Percentiles rank a stretch among this genome's conserved stretches.
Conservation (phyloP, 2,797 vertebrate genomes). For the Girardinus metallicus region DNA sequence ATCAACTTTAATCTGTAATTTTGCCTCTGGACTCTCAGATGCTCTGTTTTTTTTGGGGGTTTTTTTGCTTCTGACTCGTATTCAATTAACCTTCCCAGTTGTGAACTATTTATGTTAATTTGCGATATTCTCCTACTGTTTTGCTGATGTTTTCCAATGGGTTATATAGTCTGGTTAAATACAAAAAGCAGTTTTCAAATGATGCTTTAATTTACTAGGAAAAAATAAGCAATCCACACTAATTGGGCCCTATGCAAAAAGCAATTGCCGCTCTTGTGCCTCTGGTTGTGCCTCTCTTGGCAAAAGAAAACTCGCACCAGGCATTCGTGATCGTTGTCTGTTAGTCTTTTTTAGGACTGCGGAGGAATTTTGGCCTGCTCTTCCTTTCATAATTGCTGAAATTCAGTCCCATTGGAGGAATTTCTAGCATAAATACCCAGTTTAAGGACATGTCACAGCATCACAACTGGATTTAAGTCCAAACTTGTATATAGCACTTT, state of each 20-base stretch:
- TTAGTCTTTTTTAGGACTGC: neutral
- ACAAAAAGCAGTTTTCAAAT: neutral
- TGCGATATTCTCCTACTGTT: neutral
- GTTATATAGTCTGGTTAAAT: neutral
- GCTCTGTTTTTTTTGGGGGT: neutral
- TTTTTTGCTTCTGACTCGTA: neutral
- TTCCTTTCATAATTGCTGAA: neutral
- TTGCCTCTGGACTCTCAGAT: constrained; percentile 9
- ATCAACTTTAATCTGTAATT: constrained; percentile 10
- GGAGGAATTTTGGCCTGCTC: neutral
- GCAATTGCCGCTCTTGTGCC: too few relatives aligned
- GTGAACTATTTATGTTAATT: constrained; percentile 6
- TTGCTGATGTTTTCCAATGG: neutral
- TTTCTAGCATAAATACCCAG: neutral
- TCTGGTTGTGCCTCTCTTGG: neutral
- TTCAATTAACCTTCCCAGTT: constrained; percentile 5
- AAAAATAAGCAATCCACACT: neutral
- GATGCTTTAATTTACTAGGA: neutral
- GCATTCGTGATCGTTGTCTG: neutral
- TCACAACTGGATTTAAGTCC: neutral
- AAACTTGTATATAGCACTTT: neutral
- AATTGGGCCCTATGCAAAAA: neutral
- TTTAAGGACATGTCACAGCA: neutral
- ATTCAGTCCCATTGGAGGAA: neutral
- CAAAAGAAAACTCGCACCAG: neutral